Evolutionary conservation across 2,888 invertebrate species (phyloP).

Genomic region (Pedicia rivosa): DNA sequence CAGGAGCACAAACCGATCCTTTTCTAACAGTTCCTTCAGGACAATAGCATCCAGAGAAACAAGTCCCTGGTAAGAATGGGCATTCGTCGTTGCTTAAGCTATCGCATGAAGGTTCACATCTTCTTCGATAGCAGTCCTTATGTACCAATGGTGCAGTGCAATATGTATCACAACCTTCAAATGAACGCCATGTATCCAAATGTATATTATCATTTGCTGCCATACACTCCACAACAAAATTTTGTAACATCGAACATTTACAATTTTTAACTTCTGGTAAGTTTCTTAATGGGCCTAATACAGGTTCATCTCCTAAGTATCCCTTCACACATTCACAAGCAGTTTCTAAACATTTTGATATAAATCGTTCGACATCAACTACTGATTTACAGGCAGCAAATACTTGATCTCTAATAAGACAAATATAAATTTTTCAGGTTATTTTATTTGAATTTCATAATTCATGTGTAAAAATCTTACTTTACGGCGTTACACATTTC

Average conservation of each 20-base stretch:
- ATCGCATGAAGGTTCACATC: conserved; percentile 65
- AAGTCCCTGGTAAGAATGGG: conserved; percentile 44
- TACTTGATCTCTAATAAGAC: conserved; percentile 37
- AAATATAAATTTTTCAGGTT: not conserved
- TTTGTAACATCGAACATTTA: conserved; percentile 51
- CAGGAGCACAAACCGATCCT: conserved; percentile 49
- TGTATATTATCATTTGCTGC: conserved; percentile 44
- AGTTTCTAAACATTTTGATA: conserved; percentile 56
- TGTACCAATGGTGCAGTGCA: conserved; percentile 66
- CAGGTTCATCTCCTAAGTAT: not conserved
- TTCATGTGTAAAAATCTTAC: conserved; percentile 29
- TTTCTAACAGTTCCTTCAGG: conserved; percentile 55
- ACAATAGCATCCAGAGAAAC: conserved; percentile 75
- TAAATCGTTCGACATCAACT: conserved; percentile 49
- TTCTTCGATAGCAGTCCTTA: conserved; percentile 61
- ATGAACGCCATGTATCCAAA: conserved; percentile 52
- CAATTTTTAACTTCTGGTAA: conserved; percentile 34
- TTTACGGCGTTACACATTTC: conserved; percentile 50
- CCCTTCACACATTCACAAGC: conserved; percentile 53
- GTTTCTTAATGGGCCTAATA: conserved; percentile 15
- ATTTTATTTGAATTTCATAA: too few relatives aligned
- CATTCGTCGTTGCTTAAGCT: conserved; percentile 41
- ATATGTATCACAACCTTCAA: conserved; percentile 51
- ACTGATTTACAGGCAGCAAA: conserved; percentile 45
- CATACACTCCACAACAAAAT: conserved; percentile 57